A percentile compares a stretch with the other conserved stretches of the same genome.
Evolutionary conservation across 1,140 invertebrate genomes (phyloP).

Genomic region (Dryas iulia): DNA sequence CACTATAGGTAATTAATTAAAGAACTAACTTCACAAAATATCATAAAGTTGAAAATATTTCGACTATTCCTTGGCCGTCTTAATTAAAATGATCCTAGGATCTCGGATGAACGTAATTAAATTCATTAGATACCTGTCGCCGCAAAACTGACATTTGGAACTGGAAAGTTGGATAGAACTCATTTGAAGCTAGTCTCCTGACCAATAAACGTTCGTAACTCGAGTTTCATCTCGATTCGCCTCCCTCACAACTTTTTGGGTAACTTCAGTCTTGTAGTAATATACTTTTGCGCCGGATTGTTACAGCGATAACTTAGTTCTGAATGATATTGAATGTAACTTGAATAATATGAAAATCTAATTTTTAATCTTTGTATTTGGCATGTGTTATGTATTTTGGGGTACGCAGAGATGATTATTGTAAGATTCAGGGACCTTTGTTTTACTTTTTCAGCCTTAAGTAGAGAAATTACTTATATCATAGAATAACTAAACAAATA

Average conservation of each 20-base stretch:
- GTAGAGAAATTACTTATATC: too few relatives aligned
- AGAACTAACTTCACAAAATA: too few relatives aligned
- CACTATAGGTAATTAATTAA: too few relatives aligned
- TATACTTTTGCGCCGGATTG: background rate
- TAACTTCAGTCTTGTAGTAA: background rate
- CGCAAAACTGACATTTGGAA: slow-evolving; percentile 2
- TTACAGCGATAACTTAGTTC: background rate
- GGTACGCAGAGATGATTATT: too few relatives aligned
- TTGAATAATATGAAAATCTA: background rate
- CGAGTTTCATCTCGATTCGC: slow-evolving; percentile 9
- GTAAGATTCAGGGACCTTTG: too few relatives aligned
- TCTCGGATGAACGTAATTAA: background rate
- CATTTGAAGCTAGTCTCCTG: background rate
- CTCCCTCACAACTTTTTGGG: slow-evolving; percentile 7
- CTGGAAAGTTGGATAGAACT: slow-evolving; percentile 9
- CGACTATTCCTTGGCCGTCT: background rate
- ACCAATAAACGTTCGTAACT: slow-evolving; percentile 12
- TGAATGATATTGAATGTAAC: background rate
- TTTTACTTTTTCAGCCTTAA: too few relatives aligned
- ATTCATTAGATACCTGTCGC: slow-evolving; percentile 12
- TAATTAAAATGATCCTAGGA: background rate
- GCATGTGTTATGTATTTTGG: too few relatives aligned
- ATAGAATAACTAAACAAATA: too few relatives aligned
- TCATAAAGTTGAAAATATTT: too few relatives aligned
- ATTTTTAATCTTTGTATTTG: too few relatives aligned